phyloP scores from a whole-genome alignment of 1,140 invertebrate species.

The Aphaenogaster floridana region DNA sequence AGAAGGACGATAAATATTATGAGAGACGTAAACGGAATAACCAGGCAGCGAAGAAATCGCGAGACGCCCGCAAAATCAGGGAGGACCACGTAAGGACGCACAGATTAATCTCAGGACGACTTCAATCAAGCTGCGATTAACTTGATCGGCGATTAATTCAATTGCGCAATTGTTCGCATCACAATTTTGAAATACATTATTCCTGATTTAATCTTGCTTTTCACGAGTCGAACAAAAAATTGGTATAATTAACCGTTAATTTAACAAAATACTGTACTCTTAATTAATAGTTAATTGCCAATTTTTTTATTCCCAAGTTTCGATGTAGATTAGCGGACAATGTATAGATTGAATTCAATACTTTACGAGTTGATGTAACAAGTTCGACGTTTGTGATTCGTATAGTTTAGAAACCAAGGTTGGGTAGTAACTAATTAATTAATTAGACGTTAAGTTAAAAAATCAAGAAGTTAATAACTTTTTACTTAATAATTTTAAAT shows the following conservation, averaged over 20 bases:
- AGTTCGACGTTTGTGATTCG: no score
- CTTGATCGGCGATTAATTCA: neutral
- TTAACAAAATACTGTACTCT: neutral
- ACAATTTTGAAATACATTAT: neutral
- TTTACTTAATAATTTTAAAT: no score
- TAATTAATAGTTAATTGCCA: no score
- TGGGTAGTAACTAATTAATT: no score
- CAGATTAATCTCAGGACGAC: neutral
- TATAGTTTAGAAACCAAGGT: no score
- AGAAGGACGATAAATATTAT: conserved; percentile 96
- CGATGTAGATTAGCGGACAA: no score
- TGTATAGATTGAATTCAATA: no score
- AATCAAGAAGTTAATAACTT: no score
- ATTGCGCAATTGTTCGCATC: no score
- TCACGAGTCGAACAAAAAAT: neutral
- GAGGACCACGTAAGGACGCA: conserved; percentile 92
- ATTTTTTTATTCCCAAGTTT: no score
- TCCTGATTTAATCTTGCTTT: neutral
- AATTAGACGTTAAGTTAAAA: no score
- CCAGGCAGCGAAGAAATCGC: conserved; percentile 95
- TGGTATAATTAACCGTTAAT: neutral
- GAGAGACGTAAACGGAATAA: conserved; percentile 95
- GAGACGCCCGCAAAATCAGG: conserved; percentile 94
- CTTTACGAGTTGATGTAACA: no score
- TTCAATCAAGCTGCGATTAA: neutral